phyloP scores from a whole-genome alignment of 2,888 invertebrate genomes.

The Leptinotarsa rubiginosa region DNA sequence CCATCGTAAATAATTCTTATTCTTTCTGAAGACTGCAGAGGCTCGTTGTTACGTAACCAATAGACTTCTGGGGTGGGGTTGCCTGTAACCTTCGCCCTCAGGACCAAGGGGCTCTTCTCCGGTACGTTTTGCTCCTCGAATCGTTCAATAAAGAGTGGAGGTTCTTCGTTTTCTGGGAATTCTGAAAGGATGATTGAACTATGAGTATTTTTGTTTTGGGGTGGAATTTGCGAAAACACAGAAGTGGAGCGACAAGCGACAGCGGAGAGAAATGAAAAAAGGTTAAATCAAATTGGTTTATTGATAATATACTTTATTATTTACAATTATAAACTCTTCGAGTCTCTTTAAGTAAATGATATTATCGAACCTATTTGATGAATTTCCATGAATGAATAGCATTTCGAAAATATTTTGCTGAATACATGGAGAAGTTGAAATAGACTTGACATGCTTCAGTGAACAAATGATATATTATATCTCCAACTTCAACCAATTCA shows the following conservation, averaged over 20 bases:
- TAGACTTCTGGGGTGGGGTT: slow-evolving; percentile 90
- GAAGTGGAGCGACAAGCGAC: neutral
- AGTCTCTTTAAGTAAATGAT: too few species aligned
- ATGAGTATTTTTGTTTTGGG: neutral
- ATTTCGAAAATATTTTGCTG: too few species aligned
- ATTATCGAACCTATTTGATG: too few species aligned
- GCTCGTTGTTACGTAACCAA: slow-evolving; percentile 90
- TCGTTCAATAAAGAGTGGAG: slow-evolving; percentile 87
- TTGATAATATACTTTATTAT: neutral
- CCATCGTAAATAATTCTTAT: slow-evolving; percentile 85
- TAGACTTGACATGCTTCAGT: too few species aligned
- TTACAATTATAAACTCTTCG: too few species aligned
- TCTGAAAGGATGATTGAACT: slow-evolving; percentile 69
- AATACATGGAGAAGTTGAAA: too few species aligned
- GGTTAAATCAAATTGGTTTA: neutral
- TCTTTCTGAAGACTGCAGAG: slow-evolving; percentile 80
- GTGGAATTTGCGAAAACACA: neutral
- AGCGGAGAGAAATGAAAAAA: neutral
- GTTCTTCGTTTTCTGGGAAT: slow-evolving; percentile 75
- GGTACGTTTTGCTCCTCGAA: slow-evolving; percentile 88
- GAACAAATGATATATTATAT: too few species aligned
- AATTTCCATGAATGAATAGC: too few species aligned
- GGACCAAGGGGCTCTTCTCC: slow-evolving; percentile 80
- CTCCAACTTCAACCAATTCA: too few species aligned
- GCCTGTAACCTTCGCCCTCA: slow-evolving; percentile 88